Evolutionary conservation across 2,888 invertebrate genomes (phyloP), one percentile per base, ranked within the genome.

Genomic region (Heliconius charithonia): DNA sequence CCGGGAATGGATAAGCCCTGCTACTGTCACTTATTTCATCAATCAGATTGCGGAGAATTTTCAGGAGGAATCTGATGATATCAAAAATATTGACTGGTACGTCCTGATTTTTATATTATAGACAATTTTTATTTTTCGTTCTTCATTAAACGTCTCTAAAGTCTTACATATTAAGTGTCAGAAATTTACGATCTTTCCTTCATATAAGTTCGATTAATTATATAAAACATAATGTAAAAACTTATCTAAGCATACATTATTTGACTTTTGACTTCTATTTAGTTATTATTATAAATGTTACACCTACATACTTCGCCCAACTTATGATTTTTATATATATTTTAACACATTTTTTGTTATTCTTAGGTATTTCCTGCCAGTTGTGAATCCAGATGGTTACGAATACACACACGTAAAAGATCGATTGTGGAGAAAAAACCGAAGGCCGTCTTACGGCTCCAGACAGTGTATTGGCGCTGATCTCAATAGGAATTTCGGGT

Each of bases 1-100:
- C 0, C 95, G 99, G 62, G 99, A 99, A 95, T 99, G 98, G 98
- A 98, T 98, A 83, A 97, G 97, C 75, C 98, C 98, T 0, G 97
- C 98, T 0, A 96, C 97, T 0, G 97, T 97, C 1, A 97, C 97
- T 4, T 98, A 96, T 87, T 95, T 97, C 80, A 97, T 98, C 81
- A 96, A 97, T 86, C 96, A 97, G 86, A 92, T 98, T 79, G 96
- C 97, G 1, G 97, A 97, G 86, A 97, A 97, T 87, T 97, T 96
- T 87, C 97, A 97, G 78, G 94, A 94, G 7, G 96, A 96, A 84
- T 96, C 97, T 0, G 93, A 94, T 79, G 94, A 94, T 76, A 86
- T 95, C 77, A 94, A 89, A 81, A 92, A 92, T 80, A 93, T 94
- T 82, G 95, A 94, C 83, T 95, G 95, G 95, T 94, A 82, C 76